Evolutionary conservation across 2,888 invertebrate genomes (phyloP), one percentile per base, ranked within the genome.

Genomic region (Drosophila macrospina): DNA sequence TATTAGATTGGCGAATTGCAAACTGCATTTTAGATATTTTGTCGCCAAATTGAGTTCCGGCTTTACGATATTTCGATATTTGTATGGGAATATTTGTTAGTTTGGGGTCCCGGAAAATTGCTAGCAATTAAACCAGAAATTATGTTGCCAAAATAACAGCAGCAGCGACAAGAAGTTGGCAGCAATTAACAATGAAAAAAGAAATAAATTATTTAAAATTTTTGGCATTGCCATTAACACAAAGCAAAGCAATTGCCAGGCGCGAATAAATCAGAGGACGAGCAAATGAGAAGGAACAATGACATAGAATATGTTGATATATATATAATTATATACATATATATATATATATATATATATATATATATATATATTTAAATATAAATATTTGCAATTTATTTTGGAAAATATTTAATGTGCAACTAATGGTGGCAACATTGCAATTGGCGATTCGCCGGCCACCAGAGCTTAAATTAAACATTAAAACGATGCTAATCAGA

Each of bases 1-100:
- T 50, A 16, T 51, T 60, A 63, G 48, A 64, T 77, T 68, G 63
- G 62, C 56, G 62, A 34, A 42, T 71, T 67, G 66, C 69, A 80
- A 83, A 80, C 86, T 80, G 74, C 78, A 86, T 83, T 88, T 85
- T 78, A 74, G 86, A 69, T 72, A 80, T 85, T 87, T 88, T 78
- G 69, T 75, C 72, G 74, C 86, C 72, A 88, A 88, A 88, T 87
- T 87, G 76, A 88, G 85, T 87, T 87, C 82, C 87, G 85, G 72
- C 72, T 71, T 70, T 76, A 69, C 55, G 80, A 74, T 69, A 69
- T 65, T 74, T 72, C 64, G 37, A 41, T 48, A 41, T 48, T 78
- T 73, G 77, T 50, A 77, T 78, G 61, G 42, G 47, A 45, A 69
- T 47, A 16, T 30, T 13, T n/a, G n/a, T n/a, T n/a, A n/a, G 56